Conservation (phyloP, 2,113 vertebrate species). For the Pseudolaguvia tuberculata region DNA sequence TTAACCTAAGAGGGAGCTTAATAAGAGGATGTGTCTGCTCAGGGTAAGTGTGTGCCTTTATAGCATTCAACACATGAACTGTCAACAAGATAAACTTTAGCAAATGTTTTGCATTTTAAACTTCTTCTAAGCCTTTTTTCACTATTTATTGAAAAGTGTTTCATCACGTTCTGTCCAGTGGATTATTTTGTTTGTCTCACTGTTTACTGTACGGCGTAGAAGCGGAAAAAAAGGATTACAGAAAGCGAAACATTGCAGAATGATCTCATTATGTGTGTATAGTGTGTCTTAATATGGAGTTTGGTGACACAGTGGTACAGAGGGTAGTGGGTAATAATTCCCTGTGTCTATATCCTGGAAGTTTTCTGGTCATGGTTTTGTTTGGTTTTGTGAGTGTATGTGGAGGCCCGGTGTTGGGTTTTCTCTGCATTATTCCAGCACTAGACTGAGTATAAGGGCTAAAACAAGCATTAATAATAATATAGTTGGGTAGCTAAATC, state of each 20-base stretch:
- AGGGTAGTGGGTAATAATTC: neutral
- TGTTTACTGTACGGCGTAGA: too few species aligned
- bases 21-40: slow-evolving; percentile 68
- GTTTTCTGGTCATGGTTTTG: neutral
- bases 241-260: neutral
- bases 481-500: too few species aligned
- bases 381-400: too few species aligned
- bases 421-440: neutral
- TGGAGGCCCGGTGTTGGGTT: neutral
- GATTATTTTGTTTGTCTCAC: neutral
- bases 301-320: neutral
- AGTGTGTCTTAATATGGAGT: neutral
- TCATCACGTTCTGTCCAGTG: neutral
- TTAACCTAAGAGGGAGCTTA: slow-evolving; percentile 67
- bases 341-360: neutral
- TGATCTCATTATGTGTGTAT: neutral
- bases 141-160: neutral
- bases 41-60: slow-evolving; percentile 65
- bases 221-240: neutral
- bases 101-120: too few species aligned
- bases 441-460: neutral
- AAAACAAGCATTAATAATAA: neutral
- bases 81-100: neutral
- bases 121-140: neutral
- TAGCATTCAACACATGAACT: neutral